phyloP scores from a whole-genome alignment of 1,140 invertebrate species.

The Potamilus streckersoni region DNA sequence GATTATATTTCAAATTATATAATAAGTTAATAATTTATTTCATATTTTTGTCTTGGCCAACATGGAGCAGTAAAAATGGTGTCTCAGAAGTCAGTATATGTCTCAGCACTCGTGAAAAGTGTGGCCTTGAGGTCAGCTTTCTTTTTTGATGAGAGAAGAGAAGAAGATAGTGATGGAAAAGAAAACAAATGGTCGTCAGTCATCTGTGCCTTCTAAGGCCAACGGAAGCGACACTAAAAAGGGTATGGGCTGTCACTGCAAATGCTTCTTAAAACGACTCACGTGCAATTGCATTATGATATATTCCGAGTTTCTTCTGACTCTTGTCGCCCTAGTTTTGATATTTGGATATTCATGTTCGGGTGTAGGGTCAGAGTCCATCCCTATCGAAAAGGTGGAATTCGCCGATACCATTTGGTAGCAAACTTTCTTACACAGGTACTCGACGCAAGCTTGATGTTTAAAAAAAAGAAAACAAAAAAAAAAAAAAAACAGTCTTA shows the following conservation, averaged over 20 bases:
- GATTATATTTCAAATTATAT: neutral
- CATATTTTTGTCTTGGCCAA: slow-evolving; percentile 8
- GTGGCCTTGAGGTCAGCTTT: slow-evolving; percentile 17
- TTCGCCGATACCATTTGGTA: no score
- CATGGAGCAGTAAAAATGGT: slow-evolving; percentile 31
- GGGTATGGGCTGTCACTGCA: neutral
- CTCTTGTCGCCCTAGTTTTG: no score
- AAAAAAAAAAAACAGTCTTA: no score
- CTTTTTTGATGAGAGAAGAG: slow-evolving; percentile 17
- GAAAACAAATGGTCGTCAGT: slow-evolving; percentile 16
- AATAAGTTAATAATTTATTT: slow-evolving; percentile 10
- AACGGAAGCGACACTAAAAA: slow-evolving; percentile 19
- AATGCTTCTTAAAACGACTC: neutral
- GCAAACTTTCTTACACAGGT: no score
- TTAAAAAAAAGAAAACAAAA: no score
- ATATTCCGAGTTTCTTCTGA: no score
- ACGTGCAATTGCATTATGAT: no score
- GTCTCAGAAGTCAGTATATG: slow-evolving; percentile 3
- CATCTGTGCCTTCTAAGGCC: slow-evolving; percentile 6
- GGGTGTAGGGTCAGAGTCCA: no score
- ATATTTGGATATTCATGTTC: no score
- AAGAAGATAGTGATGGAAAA: slow-evolving; percentile 21
- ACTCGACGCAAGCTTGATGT: no score
- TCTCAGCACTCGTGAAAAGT: neutral
- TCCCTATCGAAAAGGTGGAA: no score